Evolutionary conservation across 2,888 invertebrate genomes (phyloP), one percentile per base, ranked within the genome.

Genomic region (Drosophila antonietae): DNA sequence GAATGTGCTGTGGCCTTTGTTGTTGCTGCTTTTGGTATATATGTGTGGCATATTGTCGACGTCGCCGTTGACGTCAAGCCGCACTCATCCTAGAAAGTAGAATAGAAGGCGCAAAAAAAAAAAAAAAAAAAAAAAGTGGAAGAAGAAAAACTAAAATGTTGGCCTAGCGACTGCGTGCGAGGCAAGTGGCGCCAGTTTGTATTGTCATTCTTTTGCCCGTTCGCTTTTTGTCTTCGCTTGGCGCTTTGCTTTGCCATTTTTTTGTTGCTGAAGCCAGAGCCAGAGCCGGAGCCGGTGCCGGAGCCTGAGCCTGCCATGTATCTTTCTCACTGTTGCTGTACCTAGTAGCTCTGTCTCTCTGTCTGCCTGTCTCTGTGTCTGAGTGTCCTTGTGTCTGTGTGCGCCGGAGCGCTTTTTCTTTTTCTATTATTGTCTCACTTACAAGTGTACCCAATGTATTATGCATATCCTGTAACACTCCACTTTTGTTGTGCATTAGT

Each of bases 391-490:
- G 41, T 73, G 65, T 71, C 49, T 67, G 66, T 72, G 72, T 68
- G 75, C 67, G 63, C 57, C 67, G 70, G 68, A 83, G 80, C 86
- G 72, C 82, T 87, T 74, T 89, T 85, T 85, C 87, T 89, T 89
- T 87, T 89, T 89, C 84, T 85, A 85, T 89, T 85, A 85, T 85
- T 87, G 84, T 89, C 84, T 85, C 84, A 89, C 85, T 85, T 85
- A 88, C 89, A 89, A 85, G 85, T 89, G 89, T 88, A 89, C 83
- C 83, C 79, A 78, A 90, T 88, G 87, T 84, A 86, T 89, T 89
- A 90, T 89, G 90, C 87, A 90, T 89, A 88, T 90, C 90, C 89
- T 89, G 89, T 89, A 84, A 86, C 90, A 89, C 87, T 87, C 86
- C 88, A 83, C 86, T 90, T 89, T 89, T 88, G 86, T 81, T 90